phyloP scores from a whole-genome alignment of 1,140 invertebrate species.

The Mylabris phalerata region DNA sequence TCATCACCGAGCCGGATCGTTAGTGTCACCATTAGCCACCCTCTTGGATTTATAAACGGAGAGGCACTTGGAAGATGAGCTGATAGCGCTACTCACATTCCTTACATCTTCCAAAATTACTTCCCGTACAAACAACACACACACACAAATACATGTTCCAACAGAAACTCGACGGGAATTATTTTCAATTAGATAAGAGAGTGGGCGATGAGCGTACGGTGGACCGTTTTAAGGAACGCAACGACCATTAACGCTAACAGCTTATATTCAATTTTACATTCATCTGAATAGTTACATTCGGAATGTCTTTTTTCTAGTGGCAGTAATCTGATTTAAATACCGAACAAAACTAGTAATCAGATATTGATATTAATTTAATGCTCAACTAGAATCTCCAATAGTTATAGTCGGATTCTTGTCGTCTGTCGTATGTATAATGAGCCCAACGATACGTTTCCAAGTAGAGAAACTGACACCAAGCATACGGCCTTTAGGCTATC shows the following conservation, averaged over 20 bases:
- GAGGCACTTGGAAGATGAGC: constrained; percentile 11
- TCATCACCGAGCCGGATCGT: constrained; percentile 10
- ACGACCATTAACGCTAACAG: constrained; percentile 12
- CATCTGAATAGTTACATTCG: too few relatives aligned
- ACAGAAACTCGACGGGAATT: constrained; percentile 1
- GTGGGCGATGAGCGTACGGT: constrained; percentile 4
- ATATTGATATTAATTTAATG: too few relatives aligned
- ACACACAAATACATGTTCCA: neutral
- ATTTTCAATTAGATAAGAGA: constrained; percentile 15
- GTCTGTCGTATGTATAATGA: too few relatives aligned
- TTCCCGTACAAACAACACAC: constrained; percentile 16
- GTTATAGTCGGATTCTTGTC: too few relatives aligned
- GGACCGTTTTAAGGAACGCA: constrained; percentile 14
- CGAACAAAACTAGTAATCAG: too few relatives aligned
- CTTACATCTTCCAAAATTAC: constrained; percentile 13
- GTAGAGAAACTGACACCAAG: too few relatives aligned
- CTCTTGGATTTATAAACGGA: constrained; percentile 14
- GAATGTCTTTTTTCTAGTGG: too few relatives aligned
- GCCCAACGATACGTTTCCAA: too few relatives aligned
- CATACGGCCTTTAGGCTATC: too few relatives aligned
- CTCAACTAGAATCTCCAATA: too few relatives aligned
- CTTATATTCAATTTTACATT: constrained; percentile 10
- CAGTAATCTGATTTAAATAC: too few relatives aligned
- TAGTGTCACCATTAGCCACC: constrained; percentile 15
- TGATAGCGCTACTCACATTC: constrained; percentile 14